Evolutionary conservation across 2,888 invertebrate genomes (phyloP).

Genomic region (Aspidiotus destructor): DNA sequence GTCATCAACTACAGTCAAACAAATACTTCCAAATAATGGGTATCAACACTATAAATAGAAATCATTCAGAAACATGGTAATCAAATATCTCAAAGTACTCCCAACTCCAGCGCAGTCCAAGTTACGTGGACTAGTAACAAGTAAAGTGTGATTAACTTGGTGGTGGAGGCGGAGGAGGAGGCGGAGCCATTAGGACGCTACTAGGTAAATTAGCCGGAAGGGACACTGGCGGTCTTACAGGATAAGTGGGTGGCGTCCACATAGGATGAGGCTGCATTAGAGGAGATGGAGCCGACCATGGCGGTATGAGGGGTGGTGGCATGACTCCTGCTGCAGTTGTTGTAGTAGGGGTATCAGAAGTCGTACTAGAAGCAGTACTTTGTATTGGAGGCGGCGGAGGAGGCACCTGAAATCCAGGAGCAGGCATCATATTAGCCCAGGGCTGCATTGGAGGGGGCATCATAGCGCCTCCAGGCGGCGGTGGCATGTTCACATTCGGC

Average conservation of each 20-base stretch:
- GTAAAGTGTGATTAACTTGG: slow-evolving; percentile 42
- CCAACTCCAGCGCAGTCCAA: too few relatives aligned
- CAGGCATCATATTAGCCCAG: slow-evolving; percentile 38
- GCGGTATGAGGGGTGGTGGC: slow-evolving; percentile 27
- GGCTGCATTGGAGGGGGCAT: slow-evolving; percentile 40
- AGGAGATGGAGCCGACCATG: slow-evolving; percentile 1
- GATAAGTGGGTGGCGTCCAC: slow-evolving; percentile 19
- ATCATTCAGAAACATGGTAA: too few relatives aligned
- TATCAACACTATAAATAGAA: too few relatives aligned
- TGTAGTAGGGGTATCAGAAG: slow-evolving; percentile 1
- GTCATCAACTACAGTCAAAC: too few relatives aligned
- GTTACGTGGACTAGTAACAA: too few relatives aligned
- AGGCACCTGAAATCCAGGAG: slow-evolving; percentile 14
- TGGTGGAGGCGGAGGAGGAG: slow-evolving; percentile 40
- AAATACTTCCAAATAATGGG: too few relatives aligned
- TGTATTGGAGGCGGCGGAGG: slow-evolving; percentile 15
- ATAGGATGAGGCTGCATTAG: slow-evolving; percentile 16
- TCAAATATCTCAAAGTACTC: too few relatives aligned
- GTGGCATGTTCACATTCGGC: slow-evolving; percentile 36
- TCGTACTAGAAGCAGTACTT: slow-evolving; percentile 2
- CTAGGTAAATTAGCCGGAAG: slow-evolving; percentile 39
- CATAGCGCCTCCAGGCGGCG: slow-evolving; percentile 41
- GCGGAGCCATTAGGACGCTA: slow-evolving; percentile 38
- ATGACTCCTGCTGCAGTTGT: slow-evolving; percentile 16
- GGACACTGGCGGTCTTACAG: slow-evolving; percentile 31